phyloP scores from a whole-genome alignment of 2,888 invertebrate species.

The Steromphala cineraria region DNA sequence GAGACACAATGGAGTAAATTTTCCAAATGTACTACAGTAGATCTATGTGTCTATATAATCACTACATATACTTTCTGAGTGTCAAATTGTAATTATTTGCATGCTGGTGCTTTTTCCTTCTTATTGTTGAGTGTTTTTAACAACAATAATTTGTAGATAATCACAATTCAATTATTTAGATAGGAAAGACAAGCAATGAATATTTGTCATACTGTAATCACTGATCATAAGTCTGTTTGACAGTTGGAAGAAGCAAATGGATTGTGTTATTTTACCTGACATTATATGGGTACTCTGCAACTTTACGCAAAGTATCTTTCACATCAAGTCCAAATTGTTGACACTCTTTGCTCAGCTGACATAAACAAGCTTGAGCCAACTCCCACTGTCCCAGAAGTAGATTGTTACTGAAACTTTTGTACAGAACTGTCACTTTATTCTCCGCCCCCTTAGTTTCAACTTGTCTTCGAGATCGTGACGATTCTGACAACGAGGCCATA shows the following conservation, averaged over 20 bases:
- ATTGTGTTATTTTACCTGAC: constrained; percentile 55
- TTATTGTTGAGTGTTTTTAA: too few relatives aligned
- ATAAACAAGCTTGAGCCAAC: constrained; percentile 60
- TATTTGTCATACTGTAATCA: too few relatives aligned
- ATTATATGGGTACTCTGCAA: constrained; percentile 60
- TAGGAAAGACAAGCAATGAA: too few relatives aligned
- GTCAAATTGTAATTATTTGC: too few relatives aligned
- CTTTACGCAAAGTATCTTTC: constrained; percentile 51
- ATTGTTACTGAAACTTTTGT: constrained; percentile 69
- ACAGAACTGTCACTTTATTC: constrained; percentile 39
- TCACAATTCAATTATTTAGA: too few relatives aligned
- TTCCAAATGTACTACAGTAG: too few relatives aligned
- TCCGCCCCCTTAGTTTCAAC: constrained; percentile 25
- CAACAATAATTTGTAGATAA: too few relatives aligned
- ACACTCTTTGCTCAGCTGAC: constrained; percentile 47
- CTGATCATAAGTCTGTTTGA: not conserved
- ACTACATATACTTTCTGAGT: too few relatives aligned
- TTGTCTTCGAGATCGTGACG: not conserved
- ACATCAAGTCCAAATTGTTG: constrained; percentile 37
- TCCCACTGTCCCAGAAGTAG: constrained; percentile 72
- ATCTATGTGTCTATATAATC: too few relatives aligned
- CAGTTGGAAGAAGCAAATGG: too few relatives aligned
- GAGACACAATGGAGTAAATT: too few relatives aligned
- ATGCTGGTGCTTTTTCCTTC: too few relatives aligned
- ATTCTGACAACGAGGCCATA: not conserved